Evolutionary conservation across 2,113 vertebrate genomes (phyloP).

Genomic region (Xenopus laevis): DNA sequence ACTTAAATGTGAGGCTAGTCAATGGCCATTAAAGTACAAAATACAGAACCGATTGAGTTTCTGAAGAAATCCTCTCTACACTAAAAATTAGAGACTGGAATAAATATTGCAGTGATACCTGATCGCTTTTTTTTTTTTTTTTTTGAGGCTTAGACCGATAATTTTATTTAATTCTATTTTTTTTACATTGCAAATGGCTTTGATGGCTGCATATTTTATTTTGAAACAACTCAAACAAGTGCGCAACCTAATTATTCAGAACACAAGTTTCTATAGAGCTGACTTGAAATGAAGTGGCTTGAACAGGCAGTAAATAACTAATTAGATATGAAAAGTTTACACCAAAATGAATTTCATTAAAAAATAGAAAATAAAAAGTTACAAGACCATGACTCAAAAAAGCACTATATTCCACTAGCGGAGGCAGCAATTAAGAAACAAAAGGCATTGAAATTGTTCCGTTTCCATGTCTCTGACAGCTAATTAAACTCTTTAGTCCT

Average conservation of each 20-base stretch:
- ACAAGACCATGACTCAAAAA: neutral
- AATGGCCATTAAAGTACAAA: too few species aligned
- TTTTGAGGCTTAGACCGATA: too few species aligned
- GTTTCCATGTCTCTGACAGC: constrained; percentile 28
- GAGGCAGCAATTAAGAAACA: constrained; percentile 37
- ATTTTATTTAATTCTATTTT: too few species aligned
- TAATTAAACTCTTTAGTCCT: constrained; percentile 42
- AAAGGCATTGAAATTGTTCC: constrained; percentile 25
- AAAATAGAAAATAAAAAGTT: neutral
- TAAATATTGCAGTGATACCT: too few species aligned
- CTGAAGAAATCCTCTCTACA: too few species aligned
- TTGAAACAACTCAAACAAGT: neutral
- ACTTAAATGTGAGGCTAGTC: too few species aligned
- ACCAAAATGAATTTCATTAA: constrained; percentile 19
- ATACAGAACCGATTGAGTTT: too few species aligned
- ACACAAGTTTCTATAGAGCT: neutral
- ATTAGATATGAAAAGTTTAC: constrained; percentile 1
- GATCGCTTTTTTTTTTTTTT: too few species aligned
- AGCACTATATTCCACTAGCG: constrained; percentile 2
- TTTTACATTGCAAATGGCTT: too few species aligned
- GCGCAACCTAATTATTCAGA: neutral
- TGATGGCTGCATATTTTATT: neutral
- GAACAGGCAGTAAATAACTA: constrained; percentile 1
- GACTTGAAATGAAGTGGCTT: neutral
- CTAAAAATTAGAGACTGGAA: too few species aligned